Base-by-base conservation (phyloP, 2,888 invertebrate genomes). In the Didymodactylos carnosus region DNA sequence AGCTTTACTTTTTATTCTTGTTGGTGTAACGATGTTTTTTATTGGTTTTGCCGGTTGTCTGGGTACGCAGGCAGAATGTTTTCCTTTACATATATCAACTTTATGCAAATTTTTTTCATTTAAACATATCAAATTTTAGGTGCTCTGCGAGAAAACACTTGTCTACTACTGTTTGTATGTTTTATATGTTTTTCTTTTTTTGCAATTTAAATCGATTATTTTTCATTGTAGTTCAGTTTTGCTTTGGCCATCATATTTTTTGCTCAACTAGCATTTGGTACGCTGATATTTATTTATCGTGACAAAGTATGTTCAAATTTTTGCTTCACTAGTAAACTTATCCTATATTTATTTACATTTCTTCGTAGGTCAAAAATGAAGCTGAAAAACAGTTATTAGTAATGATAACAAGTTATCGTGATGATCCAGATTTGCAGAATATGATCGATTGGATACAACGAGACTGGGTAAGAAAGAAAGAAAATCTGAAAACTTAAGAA, bases 381-480 rank as follows among this genome's bases (percentile, higher is more conserved):
- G 29, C 72, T 27, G 75, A 75, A 71, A 69, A 62, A 72, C 70
- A 87, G 91, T 92, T 10, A 91, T 91, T 2, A 89, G 88, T 77
- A 91, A 92, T 92, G 84, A 94, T 95, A 77, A 90, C 92, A 41
- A 91, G 92, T 82, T 97, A 97, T 83, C 87, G 95, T 80, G 95
- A 97, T 84, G 97, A 97, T 85, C 93, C 93, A 2, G 97, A 97
- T 84, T 91, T 95, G 80, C 95, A 97, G 83, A 94, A 95, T 84
- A 87, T 97, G 72, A 94, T 97, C 78, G 95, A 97, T 82, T 95
- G 95, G 94, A 94, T 95, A 79, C 95, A 95, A 85, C 91, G 91
- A 85, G 92, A 93, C 83, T 94, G 94, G 94, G n/a, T n/a, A n/a
- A n/a, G n/a, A n/a, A n/a, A n/a, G n/a, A n/a, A n/a, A n/a, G n/a